Evolutionary conservation across 2,797 vertebrate genomes (phyloP).

Genomic region (Heterohyrax brucei): DNA sequence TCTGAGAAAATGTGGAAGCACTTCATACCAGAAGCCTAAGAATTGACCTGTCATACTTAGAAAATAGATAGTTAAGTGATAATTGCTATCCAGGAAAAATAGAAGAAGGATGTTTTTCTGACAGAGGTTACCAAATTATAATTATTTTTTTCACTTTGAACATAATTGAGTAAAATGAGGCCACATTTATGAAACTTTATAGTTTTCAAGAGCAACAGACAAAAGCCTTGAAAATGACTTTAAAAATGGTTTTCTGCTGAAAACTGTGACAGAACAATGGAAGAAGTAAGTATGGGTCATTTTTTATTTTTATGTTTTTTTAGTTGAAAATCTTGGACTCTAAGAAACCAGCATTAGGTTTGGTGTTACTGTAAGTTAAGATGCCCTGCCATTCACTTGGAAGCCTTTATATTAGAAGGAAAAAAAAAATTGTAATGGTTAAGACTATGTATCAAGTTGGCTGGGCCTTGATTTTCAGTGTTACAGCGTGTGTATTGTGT

Average conservation of each 20-base stretch:
- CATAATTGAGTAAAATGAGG: background rate
- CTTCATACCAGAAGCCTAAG: background rate
- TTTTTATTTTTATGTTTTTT: slow-evolving; percentile 37
- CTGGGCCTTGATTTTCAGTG: no score
- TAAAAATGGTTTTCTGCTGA: background rate
- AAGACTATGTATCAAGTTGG: no score
- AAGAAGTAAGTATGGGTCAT: background rate
- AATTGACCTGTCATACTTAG: background rate
- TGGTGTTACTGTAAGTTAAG: background rate
- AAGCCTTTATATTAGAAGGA: background rate
- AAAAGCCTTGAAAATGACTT: background rate
- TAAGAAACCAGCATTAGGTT: background rate
- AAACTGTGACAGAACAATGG: background rate
- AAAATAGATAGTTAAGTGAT: slow-evolving; percentile 1
- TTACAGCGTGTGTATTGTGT: no score
- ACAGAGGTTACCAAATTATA: background rate
- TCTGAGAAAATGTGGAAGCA: background rate
- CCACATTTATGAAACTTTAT: background rate
- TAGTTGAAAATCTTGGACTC: background rate
- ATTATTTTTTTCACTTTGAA: background rate
- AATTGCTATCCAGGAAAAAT: background rate
- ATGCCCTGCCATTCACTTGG: background rate
- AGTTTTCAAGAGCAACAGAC: background rate
- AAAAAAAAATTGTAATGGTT: background rate
- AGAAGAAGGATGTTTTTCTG: slow-evolving; percentile 34